Evolutionary conservation across 1,140 invertebrate species (phyloP).

Genomic region (Melanaphis sacchari): DNA sequence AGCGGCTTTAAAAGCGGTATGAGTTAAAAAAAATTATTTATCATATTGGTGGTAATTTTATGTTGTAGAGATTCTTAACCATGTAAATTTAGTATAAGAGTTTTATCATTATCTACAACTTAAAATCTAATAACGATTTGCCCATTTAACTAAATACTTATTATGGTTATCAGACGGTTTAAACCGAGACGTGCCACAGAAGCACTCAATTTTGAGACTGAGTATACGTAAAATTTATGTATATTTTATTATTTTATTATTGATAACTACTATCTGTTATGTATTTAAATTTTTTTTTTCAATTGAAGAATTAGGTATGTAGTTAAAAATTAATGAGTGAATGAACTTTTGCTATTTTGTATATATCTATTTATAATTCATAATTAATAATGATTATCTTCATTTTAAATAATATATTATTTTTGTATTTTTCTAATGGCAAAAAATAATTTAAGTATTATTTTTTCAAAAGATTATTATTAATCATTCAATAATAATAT

Average conservation of each 20-base stretch:
- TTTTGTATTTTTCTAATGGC: neutral
- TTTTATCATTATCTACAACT: neutral
- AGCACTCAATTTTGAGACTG: neutral
- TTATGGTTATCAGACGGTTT: neutral
- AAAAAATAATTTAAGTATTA: too few relatives aligned
- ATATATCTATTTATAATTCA: neutral
- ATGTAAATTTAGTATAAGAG: neutral
- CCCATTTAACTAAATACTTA: neutral
- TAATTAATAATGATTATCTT: neutral
- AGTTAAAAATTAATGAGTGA: neutral
- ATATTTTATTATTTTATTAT: neutral
- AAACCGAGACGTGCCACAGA: neutral
- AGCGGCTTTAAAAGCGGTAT: conserved; percentile 93
- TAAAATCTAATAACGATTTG: neutral
- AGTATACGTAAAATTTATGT: neutral
- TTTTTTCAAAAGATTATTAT: neutral
- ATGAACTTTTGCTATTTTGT: neutral
- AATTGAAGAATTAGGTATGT: neutral
- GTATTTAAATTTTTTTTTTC: neutral
- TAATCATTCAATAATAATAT: neutral
- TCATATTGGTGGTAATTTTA: neutral
- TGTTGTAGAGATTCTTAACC: neutral
- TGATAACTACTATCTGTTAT: neutral
- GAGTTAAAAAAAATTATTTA: conserved; percentile 62
- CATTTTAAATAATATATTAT: neutral